A percentile compares a stretch with the other conserved stretches of the same genome.
phyloP scores from a whole-genome alignment of 2,888 invertebrate species.

The Spicauda simplicius region DNA sequence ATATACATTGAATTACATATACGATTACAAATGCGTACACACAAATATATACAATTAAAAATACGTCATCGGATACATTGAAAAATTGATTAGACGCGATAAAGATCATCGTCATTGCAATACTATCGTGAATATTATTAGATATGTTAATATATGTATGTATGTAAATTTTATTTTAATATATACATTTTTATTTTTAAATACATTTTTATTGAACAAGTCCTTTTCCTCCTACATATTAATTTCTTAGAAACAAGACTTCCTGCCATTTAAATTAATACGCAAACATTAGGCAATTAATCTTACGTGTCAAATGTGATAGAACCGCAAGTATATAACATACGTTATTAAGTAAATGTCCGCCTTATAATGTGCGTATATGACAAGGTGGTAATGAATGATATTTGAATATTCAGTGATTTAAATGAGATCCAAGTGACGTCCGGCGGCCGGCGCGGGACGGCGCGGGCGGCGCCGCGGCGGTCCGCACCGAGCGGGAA shows the following conservation, averaged over 20 bases:
- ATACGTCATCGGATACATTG: no score
- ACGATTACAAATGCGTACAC: no score
- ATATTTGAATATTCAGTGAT: conserved; percentile 26
- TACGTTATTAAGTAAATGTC: conserved; percentile 8
- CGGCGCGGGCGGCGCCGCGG: neutral
- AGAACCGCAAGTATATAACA: neutral
- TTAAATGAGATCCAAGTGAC: conserved; percentile 16
- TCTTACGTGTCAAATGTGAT: neutral
- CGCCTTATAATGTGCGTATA: neutral
- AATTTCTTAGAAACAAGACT: neutral
- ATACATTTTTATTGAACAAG: no score
- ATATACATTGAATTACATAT: no score
- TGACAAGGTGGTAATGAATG: conserved; percentile 9
- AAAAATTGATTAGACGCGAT: no score
- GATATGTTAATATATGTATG: no score
- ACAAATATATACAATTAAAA: no score
- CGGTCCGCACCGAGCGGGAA: no score
- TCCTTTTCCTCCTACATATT: neutral
- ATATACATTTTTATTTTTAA: no score
- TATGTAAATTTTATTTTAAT: no score
- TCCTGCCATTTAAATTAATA: conserved; percentile 1
- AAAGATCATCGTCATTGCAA: no score
- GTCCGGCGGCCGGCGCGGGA: neutral
- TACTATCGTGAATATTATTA: no score
- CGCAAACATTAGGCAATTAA: neutral